These are phyloP conservation scores for Jacana jacana DNA, from an alignment of 2,113 vertebrate genomes.

Conservation along the genomic window DNA sequence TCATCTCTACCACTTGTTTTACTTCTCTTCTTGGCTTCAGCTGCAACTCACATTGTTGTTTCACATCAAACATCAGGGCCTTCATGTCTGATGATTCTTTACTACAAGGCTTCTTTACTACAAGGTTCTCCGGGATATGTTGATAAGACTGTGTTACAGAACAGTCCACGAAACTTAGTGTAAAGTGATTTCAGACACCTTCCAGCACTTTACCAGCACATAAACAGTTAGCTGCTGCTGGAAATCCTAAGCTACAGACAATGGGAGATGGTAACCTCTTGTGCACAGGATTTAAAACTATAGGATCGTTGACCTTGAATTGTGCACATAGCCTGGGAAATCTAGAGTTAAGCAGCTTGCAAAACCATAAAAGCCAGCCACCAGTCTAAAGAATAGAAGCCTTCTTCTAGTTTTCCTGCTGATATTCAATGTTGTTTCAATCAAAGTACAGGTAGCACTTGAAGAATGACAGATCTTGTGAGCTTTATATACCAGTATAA, in stretches of 20 bases:
- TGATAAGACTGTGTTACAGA: not conserved
- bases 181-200: slow-evolving; percentile 18
- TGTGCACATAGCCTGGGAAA: slow-evolving; percentile 28
- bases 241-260: slow-evolving; percentile 37
- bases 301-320: slow-evolving; percentile 34
- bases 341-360: slow-evolving; percentile 47
- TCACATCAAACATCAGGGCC: not conserved
- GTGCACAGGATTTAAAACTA: slow-evolving; percentile 31
- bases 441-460: slow-evolving; percentile 52
- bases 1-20: not conserved
- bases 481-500: slow-evolving; percentile 37
- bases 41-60: not conserved
- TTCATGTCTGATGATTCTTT: not conserved
- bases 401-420: not conserved
- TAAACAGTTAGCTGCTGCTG: not conserved
- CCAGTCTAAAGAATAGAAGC: not conserved
- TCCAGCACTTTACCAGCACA: not conserved
- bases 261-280: slow-evolving; percentile 40
- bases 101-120: not conserved
- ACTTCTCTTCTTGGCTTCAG: not conserved
- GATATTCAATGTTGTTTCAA: slow-evolving; percentile 59
- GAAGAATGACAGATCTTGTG: slow-evolving; percentile 46
- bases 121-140: not conserved
- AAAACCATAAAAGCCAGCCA: slow-evolving; percentile 21
- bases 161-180: not conserved